A percentile compares a stretch with the other conserved stretches of the same genome.
Evolutionary conservation across 2,888 invertebrate genomes (phyloP).

Genomic region (Scrobipalpa atriplicella): DNA sequence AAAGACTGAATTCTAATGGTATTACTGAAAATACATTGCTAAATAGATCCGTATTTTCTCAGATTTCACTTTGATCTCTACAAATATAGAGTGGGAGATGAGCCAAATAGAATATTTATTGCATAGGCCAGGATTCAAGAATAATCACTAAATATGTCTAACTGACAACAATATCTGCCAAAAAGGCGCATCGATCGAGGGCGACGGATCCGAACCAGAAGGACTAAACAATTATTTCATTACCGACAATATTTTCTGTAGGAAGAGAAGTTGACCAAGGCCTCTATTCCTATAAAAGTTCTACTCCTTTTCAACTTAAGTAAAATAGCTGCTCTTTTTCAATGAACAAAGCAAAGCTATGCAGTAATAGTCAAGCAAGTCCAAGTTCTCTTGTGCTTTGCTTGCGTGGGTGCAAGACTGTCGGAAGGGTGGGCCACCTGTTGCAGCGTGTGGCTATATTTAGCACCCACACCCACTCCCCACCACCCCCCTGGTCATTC

Average conservation of each 20-base stretch:
- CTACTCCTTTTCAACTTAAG: too few species aligned
- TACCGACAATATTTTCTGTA: too few species aligned
- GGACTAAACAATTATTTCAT: too few species aligned
- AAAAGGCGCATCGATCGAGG: too few species aligned
- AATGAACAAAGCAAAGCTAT: conserved; percentile 1
- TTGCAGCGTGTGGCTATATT: conserved; percentile 68
- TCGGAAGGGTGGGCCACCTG: conserved; percentile 71
- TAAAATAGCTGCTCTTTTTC: neutral
- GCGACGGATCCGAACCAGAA: too few species aligned
- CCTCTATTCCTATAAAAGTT: too few species aligned
- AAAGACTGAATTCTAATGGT: too few species aligned
- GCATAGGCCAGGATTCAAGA: neutral
- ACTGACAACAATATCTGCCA: too few species aligned
- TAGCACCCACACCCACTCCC: conserved; percentile 52
- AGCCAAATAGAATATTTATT: conserved; percentile 4
- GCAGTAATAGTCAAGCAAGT: neutral
- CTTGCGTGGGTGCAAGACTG: conserved; percentile 45
- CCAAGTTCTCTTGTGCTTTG: conserved; percentile 25
- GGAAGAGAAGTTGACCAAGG: too few species aligned
- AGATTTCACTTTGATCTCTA: conserved; percentile 1
- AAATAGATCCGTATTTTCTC: neutral
- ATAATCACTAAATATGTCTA: too few species aligned
- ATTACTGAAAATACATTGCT: too few species aligned
- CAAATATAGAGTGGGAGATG: neutral
- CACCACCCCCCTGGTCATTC: conserved; percentile 60